Evolutionary conservation across 2,888 invertebrate species (phyloP), one percentile per base, ranked within the genome.

Genomic region (Hirtodrosophila histrioides): DNA sequence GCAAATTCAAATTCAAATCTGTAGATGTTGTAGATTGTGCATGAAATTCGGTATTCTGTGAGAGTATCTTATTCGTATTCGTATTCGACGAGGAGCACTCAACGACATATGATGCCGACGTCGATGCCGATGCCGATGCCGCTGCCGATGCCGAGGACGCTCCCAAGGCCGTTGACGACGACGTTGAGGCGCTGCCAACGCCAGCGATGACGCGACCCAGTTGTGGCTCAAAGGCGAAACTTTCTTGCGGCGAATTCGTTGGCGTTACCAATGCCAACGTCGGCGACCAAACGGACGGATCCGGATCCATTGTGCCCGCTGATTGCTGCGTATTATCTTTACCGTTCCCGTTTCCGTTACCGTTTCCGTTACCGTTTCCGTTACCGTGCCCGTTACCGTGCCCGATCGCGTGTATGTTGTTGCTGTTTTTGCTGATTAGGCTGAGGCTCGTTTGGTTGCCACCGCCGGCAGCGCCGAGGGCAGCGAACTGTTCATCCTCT

Each of bases 1-100:
- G 84, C 85, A 84, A 88, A 88, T 88, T 84, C 75, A 84, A 88
- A 84, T 84, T 84, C 85, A 84, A 84, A 86, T 84, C 88, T 80
- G 88, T 85, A 74, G 83, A 69, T 77, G 73, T 75, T 74, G 73
- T 81, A 66, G 86, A 85, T 62, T 77, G 86, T 44, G 79, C 84
- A 75, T 79, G 88, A 60, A 86, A 84, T 69, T 75, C 78, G 67
- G 71, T 72, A 37, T 69, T 74, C 61, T 74, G 75, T 57, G 77
- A 75, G 48, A 77, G 78, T 41, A 75, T 69, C 41, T 63, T 81
- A 37, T 79, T 87, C 31, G 86, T 31, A 31, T 31, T 31, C 31
- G 31, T 31, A 31, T 31, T 31, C 31, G 31, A 88, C 12, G 77
- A 57, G 5, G 85, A 77, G 53, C 86, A 84, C 11, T 87, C 86